Percentiles rank a stretch among this genome's conserved stretches.
These are phyloP conservation scores for Dromaius novaehollandiae DNA, from an alignment of 2,113 vertebrate species.

Conservation along the genomic window DNA sequence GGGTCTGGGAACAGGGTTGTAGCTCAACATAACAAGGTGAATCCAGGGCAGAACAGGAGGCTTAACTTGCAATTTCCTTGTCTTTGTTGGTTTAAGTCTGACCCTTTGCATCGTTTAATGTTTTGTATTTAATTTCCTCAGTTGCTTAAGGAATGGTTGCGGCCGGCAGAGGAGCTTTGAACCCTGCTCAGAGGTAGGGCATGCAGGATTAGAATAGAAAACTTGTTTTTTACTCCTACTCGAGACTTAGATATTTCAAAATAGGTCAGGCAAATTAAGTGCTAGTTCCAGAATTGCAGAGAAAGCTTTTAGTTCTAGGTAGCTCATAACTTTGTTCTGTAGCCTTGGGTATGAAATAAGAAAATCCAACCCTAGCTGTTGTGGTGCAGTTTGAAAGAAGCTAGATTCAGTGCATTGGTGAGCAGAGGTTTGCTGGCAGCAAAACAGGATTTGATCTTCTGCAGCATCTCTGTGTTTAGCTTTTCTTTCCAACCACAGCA, in stretches of 20 bases:
- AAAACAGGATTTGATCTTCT: not conserved
- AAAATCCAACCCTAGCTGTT: not conserved
- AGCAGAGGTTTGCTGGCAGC: not conserved
- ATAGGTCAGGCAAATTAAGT: not conserved
- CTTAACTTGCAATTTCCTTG: conserved; percentile 69
- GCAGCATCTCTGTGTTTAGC: not conserved
- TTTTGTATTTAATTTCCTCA: conserved; percentile 62
- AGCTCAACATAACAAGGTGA: conserved; percentile 57
- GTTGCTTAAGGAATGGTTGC: conserved; percentile 12
- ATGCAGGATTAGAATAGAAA: not conserved
- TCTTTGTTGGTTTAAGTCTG: conserved; percentile 53
- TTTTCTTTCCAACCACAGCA: not conserved
- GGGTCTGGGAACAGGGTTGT: not conserved
- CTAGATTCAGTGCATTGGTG: not conserved
- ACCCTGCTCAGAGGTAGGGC: not conserved
- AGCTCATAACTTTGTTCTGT: not conserved
- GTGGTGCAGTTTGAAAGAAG: not conserved
- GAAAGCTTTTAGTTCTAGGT: not conserved
- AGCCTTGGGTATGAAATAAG: not conserved
- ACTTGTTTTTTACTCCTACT: not conserved
- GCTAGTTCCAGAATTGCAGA: not conserved
- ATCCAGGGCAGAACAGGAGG: conserved; percentile 33
- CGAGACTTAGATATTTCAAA: not conserved
- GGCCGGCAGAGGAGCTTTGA: not conserved
- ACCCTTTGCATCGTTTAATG: conserved; percentile 1